Evolutionary conservation across 2,113 vertebrate genomes (phyloP).

Genomic region (Morone saxatilis): DNA sequence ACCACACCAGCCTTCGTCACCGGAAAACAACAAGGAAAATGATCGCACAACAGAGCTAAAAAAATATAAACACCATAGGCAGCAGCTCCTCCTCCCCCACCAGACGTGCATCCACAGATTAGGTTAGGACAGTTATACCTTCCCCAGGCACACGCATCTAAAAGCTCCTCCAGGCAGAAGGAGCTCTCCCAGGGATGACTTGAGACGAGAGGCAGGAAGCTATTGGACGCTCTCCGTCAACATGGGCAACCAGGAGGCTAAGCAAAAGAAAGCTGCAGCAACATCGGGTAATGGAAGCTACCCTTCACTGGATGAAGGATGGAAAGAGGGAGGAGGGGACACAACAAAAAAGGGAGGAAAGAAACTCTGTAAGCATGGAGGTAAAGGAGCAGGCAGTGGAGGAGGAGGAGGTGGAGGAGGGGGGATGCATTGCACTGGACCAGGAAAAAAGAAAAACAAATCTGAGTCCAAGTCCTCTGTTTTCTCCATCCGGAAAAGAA

Average conservation of each 20-base stretch:
- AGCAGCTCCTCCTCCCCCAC: slow-evolving; percentile 28
- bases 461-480: slow-evolving; percentile 91
- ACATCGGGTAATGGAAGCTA: slow-evolving; percentile 84
- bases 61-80: slow-evolving; percentile 28
- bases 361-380: slow-evolving; percentile 87
- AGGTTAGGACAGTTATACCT: slow-evolving; percentile 48
- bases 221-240: slow-evolving; percentile 55
- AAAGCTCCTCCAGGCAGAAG: slow-evolving; percentile 1
- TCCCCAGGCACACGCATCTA: slow-evolving; percentile 34
- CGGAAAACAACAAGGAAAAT: slow-evolving; percentile 66
- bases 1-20: slow-evolving; percentile 72
- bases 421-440: slow-evolving; percentile 64
- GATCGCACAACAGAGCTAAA: slow-evolving; percentile 22
- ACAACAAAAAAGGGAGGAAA: slow-evolving; percentile 91
- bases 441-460: slow-evolving; percentile 90
- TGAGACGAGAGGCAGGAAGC: slow-evolving; percentile 76
- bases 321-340: slow-evolving; percentile 88
- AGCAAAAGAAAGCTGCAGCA: slow-evolving; percentile 87
- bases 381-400: slow-evolving; percentile 78
- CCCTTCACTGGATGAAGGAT: slow-evolving; percentile 85
- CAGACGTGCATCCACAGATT: slow-evolving; percentile 34
- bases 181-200: slow-evolving; percentile 82
- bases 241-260: slow-evolving; percentile 99
- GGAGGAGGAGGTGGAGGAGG: slow-evolving; percentile 76
- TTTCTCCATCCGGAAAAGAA: slow-evolving; percentile 95